Evolutionary conservation across 2,113 vertebrate genomes (phyloP), one percentile per base, ranked within the genome.

Genomic region (Myxocyprinus asiaticus): DNA sequence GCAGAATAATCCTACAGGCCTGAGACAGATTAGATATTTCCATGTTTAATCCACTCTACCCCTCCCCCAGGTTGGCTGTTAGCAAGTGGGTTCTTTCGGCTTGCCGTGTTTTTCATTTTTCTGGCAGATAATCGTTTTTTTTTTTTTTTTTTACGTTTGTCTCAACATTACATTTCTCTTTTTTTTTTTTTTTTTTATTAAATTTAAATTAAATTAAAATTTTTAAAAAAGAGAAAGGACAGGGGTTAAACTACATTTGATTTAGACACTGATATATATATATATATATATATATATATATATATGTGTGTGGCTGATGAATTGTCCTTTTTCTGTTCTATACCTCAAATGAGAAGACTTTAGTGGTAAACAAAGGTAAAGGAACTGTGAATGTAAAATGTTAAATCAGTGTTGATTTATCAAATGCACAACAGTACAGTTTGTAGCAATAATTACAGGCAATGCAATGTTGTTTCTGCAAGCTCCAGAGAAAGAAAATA

Each of bases 21-120:
- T 85, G 79, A 67, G 71, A 83, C 66, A 85, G 84, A 85, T 85
- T 83, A 83, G 58, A 83, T 78, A 83, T 83, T 85, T 81, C 61
- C 47, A 79, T 83, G 73, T 70, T 58, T 65, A 80, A 50, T 75
- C 70, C n/a, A 69, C 76, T 74, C 80, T 81, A 81, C 84, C 67
- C 79, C 85, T 62, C 62, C 67, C 66, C 67, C 82, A 73, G 79
- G 80, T 68, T 85, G 71, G 72, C 62, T 83, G 62, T 58, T 65
- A 74, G 12, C 61, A 72, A 64, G 79, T 58, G 69, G 66, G 59
- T 62, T 33, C 76, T 22, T 64, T 61, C 22, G 14, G 61, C 33
- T 75, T 76, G 69, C 81, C 75, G 62, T 80, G 79, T 67, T 61
- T 51, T 51, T 81, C n/a, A 12, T 67, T 80, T 67, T 81, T 47